A percentile compares a stretch with the other conserved stretches of the same genome.
phyloP scores from a whole-genome alignment of 2,888 invertebrate species.

The Platycheirus albimanus region DNA sequence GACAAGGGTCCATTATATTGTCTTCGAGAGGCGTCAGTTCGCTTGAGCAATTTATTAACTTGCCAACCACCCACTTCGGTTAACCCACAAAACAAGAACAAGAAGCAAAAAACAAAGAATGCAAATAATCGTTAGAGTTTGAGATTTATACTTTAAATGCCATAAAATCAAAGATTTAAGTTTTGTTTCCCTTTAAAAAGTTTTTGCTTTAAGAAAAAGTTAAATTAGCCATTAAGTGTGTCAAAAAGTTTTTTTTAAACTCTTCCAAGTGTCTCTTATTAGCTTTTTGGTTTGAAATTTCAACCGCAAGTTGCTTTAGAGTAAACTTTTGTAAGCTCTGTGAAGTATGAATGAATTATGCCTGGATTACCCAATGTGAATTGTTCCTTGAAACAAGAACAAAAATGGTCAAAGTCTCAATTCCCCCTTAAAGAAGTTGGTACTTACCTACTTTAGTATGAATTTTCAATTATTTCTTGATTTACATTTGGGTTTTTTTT shows the following conservation, averaged over 20 bases:
- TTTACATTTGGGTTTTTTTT: too few relatives aligned
- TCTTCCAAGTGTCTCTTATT: background rate
- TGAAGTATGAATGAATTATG: conserved; percentile 6
- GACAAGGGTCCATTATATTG: conserved; percentile 9
- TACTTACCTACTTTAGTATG: too few relatives aligned
- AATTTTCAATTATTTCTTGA: background rate
- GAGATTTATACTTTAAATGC: background rate
- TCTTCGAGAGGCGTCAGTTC: conserved; percentile 10
- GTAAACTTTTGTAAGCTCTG: conserved; percentile 16
- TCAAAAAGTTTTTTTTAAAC: conserved; percentile 1
- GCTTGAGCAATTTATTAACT: background rate
- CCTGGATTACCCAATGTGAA: background rate
- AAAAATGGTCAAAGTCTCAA: too few relatives aligned
- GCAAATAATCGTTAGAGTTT: background rate
- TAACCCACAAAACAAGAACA: background rate
- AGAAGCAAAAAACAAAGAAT: background rate
- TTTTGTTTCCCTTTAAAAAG: background rate
- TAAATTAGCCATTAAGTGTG: background rate
- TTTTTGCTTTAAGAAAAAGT: background rate
- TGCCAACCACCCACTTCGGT: background rate
- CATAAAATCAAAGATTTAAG: conserved; percentile 4
- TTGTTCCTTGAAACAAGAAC: background rate
- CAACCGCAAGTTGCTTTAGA: background rate
- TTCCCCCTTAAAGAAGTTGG: too few relatives aligned
- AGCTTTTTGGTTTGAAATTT: background rate